Conservation (phyloP, 2,888 invertebrate genomes). For the Chaetogeoica ovagalla region DNA sequence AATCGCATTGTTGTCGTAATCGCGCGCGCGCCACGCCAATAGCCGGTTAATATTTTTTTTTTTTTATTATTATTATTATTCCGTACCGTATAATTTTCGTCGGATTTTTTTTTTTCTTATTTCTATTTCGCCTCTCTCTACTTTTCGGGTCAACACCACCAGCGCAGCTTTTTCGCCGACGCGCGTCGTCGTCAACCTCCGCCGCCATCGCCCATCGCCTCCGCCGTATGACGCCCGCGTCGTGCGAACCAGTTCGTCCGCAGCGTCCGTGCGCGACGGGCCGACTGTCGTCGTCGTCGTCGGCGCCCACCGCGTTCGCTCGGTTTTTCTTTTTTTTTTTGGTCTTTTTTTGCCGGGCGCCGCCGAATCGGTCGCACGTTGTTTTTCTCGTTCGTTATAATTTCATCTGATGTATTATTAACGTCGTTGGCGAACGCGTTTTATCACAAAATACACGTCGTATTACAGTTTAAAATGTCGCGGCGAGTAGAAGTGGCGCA, state of each 20-base stretch:
- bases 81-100: too few species aligned
- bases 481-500: conserved; percentile 26
- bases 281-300: neutral
- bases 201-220: too few species aligned
- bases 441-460: neutral
- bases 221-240: neutral
- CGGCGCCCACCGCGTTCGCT: neutral
- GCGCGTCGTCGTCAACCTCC: too few species aligned
- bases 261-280: neutral
- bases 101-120: too few species aligned
- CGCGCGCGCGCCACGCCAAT: neutral
- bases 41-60: too few species aligned
- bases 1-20: neutral
- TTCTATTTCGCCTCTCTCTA: too few species aligned
- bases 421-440: neutral
- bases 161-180: too few species aligned
- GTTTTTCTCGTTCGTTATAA: neutral
- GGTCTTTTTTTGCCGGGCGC: too few species aligned
- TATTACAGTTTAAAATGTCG: neutral
- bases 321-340: too few species aligned
- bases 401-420: too few species aligned
- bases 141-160: too few species aligned
- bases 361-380: neutral
- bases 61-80: too few species aligned
- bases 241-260: conserved; percentile 18